Base-by-base conservation (phyloP, 2,797 vertebrate genomes). In the Catamblyrhynchus diadema region DNA sequence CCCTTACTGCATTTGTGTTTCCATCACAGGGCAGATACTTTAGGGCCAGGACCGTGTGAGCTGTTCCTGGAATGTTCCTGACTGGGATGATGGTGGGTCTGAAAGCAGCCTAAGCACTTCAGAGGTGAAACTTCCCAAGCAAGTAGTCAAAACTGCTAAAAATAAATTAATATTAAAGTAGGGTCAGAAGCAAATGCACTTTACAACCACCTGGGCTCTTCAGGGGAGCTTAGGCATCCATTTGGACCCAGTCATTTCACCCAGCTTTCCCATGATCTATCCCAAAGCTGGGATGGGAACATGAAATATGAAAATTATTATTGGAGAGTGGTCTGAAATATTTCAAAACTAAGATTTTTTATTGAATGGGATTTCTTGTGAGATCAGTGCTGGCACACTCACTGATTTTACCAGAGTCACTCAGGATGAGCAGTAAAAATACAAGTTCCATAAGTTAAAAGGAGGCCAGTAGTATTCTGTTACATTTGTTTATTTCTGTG, bases 31-130 rank as follows among this genome's bases (percentile, higher is more conserved):
- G 20, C 39, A 75, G 47, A 33, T 32, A 12, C 2, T 45, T 6
- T 12, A 27, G 7, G 15, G 6, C 32, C 44, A 47, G 22, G 27
- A 22, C 10, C 18, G 32, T 8, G 10, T 61, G 22, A 81, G 50
- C 13, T 1, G 0, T 25, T 61, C 14, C 47, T 80, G 51, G 27
- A 81, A 70, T 2, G 0, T 6, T 61, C 53, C 50, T 45, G 28
- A 28, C 11, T 13, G 20, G 35, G 35, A 61, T 1, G 0, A 42
- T 32, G 2, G 1, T 14, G 28, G 6, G 8, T 56, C 69, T 84
- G 59, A 86, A 72, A 84, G 54, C 17, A 81, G 30, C 42, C 64
- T 21, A 27, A 42, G 35, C 10, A 33, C 18, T 27, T 73, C 59
- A 73, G 39, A 62, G 18, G 6, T 16, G 8, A 71, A 51, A 2